These are phyloP conservation scores for Zaprionus davidi DNA, from an alignment of 1,140 invertebrate genomes.

Conservation along the genomic window DNA sequence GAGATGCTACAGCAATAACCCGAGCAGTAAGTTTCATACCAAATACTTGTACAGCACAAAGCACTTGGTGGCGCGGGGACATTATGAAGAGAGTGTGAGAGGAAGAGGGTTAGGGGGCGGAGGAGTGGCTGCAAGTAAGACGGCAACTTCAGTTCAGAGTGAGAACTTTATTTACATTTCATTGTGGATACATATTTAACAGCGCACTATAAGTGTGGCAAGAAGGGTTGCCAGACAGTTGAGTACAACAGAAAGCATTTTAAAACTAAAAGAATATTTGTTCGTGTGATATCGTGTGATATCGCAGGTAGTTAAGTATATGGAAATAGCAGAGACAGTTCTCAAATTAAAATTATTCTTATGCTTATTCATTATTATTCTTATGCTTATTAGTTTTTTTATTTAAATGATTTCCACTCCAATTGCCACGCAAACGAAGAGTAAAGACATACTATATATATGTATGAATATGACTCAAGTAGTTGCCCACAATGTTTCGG, in stretches of 20 bases:
- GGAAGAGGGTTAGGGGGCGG: neutral
- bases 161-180: slow-evolving; percentile 47
- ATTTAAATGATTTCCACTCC: too few relatives aligned
- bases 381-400: too few relatives aligned
- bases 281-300: too few relatives aligned
- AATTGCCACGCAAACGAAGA: too few relatives aligned
- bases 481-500: too few relatives aligned
- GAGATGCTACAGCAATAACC: slow-evolving; percentile 41
- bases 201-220: neutral
- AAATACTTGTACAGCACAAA: slow-evolving; percentile 31
- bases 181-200: slow-evolving; percentile 45
- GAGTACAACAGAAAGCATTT: neutral
- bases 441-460: too few relatives aligned
- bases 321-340: too few relatives aligned
- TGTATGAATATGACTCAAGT: too few relatives aligned
- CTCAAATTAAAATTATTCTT: too few relatives aligned
- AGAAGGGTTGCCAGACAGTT: neutral
- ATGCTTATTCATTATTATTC: too few relatives aligned
- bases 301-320: too few relatives aligned
- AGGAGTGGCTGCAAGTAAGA: neutral
- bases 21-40: slow-evolving; percentile 35
- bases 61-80: slow-evolving; percentile 21
- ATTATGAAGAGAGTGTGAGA: slow-evolving; percentile 4
- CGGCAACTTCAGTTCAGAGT: neutral
- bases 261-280: too few relatives aligned